Evolutionary conservation across 2,888 invertebrate species (phyloP).

Genomic region (Philopedon plagiatum): DNA sequence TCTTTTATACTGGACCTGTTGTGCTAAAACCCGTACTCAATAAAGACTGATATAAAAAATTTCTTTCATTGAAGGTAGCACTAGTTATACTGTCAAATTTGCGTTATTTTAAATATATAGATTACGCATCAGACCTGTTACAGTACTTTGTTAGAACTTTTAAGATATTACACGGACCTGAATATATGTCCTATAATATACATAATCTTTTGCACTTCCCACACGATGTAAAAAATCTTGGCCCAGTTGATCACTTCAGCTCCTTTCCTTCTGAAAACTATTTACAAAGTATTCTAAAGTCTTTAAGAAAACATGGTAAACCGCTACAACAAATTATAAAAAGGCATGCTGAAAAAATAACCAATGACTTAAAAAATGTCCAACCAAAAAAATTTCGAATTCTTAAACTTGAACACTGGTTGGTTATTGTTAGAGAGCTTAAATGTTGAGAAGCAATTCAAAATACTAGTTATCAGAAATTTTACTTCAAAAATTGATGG

Average conservation of each 20-base stretch:
- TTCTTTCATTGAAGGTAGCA: neutral
- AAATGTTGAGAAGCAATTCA: too few relatives aligned
- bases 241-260: neutral
- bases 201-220: neutral
- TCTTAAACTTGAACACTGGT: too few relatives aligned
- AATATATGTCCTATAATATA: neutral
- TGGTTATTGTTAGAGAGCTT: too few relatives aligned
- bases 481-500: too few relatives aligned
- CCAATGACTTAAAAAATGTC: too few relatives aligned
- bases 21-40: neutral
- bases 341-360: too few relatives aligned
- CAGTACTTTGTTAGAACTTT: neutral
- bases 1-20: slow-evolving; percentile 49
- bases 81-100: neutral
- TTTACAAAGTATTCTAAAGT: neutral
- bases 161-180: neutral
- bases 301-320: neutral
- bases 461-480: too few relatives aligned
- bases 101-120: neutral
- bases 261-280: too few relatives aligned
- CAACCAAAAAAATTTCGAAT: too few relatives aligned
- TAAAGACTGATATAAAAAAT: slow-evolving; percentile 7
- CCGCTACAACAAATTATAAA: neutral
- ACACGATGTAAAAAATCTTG: neutral
- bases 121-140: neutral